Percentiles rank a stretch among this genome's conserved stretches.
Evolutionary conservation across 1,140 invertebrate species (phyloP).

Genomic region (Bombus confusus): DNA sequence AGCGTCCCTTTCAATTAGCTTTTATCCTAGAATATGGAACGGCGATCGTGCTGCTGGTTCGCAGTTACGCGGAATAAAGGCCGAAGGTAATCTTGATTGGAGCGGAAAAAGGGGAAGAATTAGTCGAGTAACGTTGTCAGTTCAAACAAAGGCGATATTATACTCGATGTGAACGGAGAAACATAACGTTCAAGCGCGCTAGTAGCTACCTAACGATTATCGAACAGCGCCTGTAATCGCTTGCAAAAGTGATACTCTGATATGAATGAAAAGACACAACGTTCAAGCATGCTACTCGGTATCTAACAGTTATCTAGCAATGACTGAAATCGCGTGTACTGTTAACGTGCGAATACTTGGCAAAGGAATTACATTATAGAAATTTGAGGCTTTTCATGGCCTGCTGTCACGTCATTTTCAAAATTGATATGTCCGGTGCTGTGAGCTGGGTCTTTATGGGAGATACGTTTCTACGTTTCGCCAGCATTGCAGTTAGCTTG

Average conservation of each 20-base stretch:
- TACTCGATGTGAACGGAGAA: neutral
- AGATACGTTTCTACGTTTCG: neutral
- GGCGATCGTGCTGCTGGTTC: neutral
- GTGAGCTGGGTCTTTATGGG: neutral
- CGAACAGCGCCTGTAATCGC: too few species aligned
- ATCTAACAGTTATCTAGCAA: neutral
- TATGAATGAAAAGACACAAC: neutral
- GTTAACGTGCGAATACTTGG: neutral
- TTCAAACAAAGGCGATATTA: neutral
- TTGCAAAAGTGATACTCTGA: neutral
- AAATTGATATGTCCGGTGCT: neutral
- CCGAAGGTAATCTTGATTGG: constrained; percentile 10
- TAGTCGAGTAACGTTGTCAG: neutral
- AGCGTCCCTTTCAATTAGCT: constrained; percentile 33
- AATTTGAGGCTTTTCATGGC: too few species aligned
- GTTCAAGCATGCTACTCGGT: neutral
- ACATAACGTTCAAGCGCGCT: neutral
- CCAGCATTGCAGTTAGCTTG: neutral
- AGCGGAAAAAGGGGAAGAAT: constrained; percentile 7
- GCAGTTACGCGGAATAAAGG: constrained; percentile 4
- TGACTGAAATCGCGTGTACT: neutral
- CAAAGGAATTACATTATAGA: neutral
- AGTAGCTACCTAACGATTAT: neutral
- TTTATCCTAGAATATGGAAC: constrained; percentile 41
- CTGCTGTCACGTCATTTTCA: too few species aligned